Evolutionary conservation across 2,888 invertebrate species (phyloP).

Genomic region (Drosophila mettleri): DNA sequence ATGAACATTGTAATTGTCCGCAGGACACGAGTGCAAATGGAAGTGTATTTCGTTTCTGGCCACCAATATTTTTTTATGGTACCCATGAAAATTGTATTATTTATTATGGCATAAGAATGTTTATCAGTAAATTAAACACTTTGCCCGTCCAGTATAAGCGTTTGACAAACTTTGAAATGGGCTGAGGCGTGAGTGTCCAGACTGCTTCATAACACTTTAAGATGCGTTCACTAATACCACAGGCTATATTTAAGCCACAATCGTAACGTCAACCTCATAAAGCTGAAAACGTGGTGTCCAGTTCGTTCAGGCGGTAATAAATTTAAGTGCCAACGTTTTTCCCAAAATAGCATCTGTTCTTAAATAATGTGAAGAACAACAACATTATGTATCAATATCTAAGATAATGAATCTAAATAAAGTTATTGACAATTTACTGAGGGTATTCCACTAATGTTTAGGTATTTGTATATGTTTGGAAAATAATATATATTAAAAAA

Average conservation of each 20-base stretch:
- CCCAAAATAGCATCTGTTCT: neutral
- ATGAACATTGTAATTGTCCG: conserved; percentile 70
- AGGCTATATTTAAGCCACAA: conserved; percentile 44
- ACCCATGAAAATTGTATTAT: conserved; percentile 72
- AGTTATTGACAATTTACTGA: too few species aligned
- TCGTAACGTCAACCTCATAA: conserved; percentile 18
- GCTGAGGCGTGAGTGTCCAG: conserved; percentile 17
- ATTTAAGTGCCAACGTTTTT: neutral
- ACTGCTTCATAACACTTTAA: conserved; percentile 58
- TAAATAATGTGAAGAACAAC: neutral
- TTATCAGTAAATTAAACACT: conserved; percentile 80
- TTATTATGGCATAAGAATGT: conserved; percentile 76
- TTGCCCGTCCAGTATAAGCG: conserved; percentile 38
- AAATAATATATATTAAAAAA: neutral
- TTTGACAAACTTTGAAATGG: conserved; percentile 49
- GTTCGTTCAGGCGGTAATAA: neutral
- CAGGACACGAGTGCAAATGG: conserved; percentile 75
- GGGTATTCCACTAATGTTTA: neutral
- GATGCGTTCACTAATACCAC: conserved; percentile 27
- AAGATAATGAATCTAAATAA: neutral
- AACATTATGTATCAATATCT: neutral
- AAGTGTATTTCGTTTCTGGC: conserved; percentile 50
- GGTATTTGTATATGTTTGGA: neutral
- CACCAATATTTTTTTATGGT: conserved; percentile 63
- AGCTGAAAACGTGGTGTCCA: neutral